Conservation (phyloP, 1,140 invertebrate genomes). For the Polypedilum vanderplanki region DNA sequence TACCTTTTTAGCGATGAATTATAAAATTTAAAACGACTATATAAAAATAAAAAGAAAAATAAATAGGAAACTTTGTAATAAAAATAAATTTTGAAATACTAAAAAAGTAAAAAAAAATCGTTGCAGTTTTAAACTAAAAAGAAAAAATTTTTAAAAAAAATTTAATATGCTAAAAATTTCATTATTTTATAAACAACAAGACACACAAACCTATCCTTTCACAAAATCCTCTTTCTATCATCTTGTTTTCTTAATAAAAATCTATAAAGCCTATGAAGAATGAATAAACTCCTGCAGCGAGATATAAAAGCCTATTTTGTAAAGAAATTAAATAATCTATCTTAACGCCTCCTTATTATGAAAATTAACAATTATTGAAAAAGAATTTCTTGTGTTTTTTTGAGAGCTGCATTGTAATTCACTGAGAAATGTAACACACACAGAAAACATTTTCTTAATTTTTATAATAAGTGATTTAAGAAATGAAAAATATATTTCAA, state of each 20-base stretch:
- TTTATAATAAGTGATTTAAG: background rate
- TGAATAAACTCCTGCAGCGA: background rate
- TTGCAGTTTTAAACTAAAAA: conserved; percentile 12
- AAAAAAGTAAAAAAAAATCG: background rate
- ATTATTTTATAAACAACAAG: no score
- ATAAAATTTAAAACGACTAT: background rate
- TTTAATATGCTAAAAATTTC: no score
- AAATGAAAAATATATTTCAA: background rate
- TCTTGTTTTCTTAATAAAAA: no score
- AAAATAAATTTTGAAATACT: background rate
- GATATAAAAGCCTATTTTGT: background rate
- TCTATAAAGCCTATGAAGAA: background rate
- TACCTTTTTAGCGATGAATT: conserved; percentile 18
- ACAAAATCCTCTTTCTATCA: no score
- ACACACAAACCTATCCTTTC: no score
- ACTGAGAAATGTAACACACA: background rate
- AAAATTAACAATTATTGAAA: background rate
- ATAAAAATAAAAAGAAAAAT: background rate
- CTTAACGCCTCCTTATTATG: background rate
- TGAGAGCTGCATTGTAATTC: background rate
- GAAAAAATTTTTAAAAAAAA: background rate
- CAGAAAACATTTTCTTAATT: background rate
- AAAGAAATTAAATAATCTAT: no score
- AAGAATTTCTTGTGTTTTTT: background rate
- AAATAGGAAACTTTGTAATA: conserved; percentile 7